These are phyloP conservation scores for Bufo gargarizans DNA, from an alignment of 2,113 vertebrate genomes.

Conservation along the genomic window DNA sequence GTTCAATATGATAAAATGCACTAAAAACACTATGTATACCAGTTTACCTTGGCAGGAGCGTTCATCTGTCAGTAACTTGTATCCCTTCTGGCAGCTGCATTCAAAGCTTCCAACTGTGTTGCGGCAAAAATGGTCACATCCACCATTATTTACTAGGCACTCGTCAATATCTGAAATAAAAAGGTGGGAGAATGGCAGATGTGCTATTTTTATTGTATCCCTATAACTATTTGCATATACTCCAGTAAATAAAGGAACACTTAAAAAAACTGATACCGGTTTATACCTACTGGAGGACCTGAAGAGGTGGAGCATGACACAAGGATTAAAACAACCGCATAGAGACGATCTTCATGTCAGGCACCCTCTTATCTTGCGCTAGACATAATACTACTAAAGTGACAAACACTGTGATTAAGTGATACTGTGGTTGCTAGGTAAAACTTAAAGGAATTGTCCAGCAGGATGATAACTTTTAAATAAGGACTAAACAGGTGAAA, in stretches of 20 bases:
- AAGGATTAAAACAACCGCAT: no score
- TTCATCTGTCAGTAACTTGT: conserved; percentile 95
- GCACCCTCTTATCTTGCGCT: no score
- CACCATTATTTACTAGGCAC: conserved; percentile 92
- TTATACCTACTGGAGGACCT: neutral
- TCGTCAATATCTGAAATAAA: conserved; percentile 85
- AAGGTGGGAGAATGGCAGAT: neutral
- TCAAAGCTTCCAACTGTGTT: conserved; percentile 98
- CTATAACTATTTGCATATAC: neutral
- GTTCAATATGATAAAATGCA: no score
- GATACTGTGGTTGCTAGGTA: no score
- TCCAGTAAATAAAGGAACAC: neutral
- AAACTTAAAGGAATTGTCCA: no score
- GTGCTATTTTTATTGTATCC: neutral
- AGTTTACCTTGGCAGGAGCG: conserved; percentile 91
- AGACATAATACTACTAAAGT: no score
- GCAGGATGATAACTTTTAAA: no score
- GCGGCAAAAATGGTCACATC: conserved; percentile 95
- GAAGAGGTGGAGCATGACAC: neutral
- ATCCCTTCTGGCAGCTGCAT: conserved; percentile 94
- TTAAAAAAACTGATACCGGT: neutral
- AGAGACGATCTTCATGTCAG: no score
- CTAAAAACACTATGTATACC: no score
- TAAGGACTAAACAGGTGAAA: no score
- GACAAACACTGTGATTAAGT: no score